phyloP scores from a whole-genome alignment of 2,888 invertebrate genomes.

The Ennomos fuscantarius region DNA sequence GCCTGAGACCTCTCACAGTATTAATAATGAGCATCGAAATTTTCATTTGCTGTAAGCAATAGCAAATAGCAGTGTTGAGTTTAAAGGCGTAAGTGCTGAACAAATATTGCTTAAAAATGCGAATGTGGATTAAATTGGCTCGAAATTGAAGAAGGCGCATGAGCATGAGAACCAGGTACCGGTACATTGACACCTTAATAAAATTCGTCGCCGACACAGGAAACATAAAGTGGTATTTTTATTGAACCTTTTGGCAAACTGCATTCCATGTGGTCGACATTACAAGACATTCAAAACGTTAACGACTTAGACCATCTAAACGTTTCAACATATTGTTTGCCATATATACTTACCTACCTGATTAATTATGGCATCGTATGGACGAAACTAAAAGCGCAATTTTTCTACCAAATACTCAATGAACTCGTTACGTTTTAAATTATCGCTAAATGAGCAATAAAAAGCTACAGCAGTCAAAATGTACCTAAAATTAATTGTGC shows the following conservation, averaged over 20 bases:
- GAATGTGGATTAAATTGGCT: conserved; percentile 62
- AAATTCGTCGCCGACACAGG: conserved; percentile 76
- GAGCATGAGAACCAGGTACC: conserved; percentile 60
- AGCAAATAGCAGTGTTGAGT: conserved; percentile 27
- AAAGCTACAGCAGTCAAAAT: conserved; percentile 56
- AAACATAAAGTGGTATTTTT: conserved; percentile 79
- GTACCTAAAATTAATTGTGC: conserved; percentile 57
- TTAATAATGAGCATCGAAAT: conserved; percentile 30
- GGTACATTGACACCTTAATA: conserved; percentile 76
- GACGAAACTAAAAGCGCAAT: not conserved
- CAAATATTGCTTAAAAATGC: conserved; percentile 47
- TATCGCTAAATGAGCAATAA: conserved; percentile 48
- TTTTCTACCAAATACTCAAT: not conserved
- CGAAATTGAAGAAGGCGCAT: conserved; percentile 55
- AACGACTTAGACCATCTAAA: conserved; percentile 23
- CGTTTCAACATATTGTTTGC: conserved; percentile 11
- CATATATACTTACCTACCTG: conserved; percentile 14
- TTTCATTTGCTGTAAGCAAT: conserved; percentile 37
- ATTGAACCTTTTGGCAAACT: conserved; percentile 76
- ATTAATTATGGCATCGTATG: not conserved
- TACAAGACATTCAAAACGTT: conserved; percentile 53
- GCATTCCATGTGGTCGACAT: conserved; percentile 64
- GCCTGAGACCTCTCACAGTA: too few species aligned
- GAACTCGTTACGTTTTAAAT: conserved; percentile 45
- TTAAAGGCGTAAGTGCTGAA: conserved; percentile 37